These are phyloP conservation scores for Pogona vitticeps DNA, from an alignment of 2,113 vertebrate species.

Conservation along the genomic window DNA sequence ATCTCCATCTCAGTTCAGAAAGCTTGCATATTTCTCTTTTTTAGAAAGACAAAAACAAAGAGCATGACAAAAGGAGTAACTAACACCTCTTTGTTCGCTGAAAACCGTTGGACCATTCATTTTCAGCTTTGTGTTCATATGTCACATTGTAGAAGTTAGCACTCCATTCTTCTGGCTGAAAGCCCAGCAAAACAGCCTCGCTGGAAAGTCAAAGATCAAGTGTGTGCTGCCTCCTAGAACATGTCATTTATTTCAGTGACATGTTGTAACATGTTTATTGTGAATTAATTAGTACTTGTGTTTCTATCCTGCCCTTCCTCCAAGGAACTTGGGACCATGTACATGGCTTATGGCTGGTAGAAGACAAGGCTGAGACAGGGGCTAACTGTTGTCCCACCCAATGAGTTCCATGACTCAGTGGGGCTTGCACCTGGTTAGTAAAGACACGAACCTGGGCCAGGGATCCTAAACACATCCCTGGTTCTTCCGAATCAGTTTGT, in stretches of 20 bases:
- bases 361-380: neutral
- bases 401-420: neutral
- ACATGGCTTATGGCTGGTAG: neutral
- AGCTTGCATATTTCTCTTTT: constrained; percentile 22
- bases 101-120: neutral
- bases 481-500: neutral
- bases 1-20: constrained; percentile 52
- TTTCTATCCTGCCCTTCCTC: neutral
- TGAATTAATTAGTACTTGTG: neutral
- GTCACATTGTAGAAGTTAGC: neutral
- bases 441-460: no score
- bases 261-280: neutral
- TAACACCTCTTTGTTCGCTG: neutral
- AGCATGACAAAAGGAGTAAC: neutral
- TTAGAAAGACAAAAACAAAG: neutral
- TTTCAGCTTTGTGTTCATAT: neutral
- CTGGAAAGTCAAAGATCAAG: neutral
- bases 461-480: no score
- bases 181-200: neutral
- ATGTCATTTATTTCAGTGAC: neutral
- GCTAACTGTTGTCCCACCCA: neutral
- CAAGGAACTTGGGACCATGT: no score
- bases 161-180: neutral
- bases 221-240: neutral
- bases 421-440: no score